Conservation (phyloP, 2,113 vertebrate genomes). For the Hippotragus niger region DNA sequence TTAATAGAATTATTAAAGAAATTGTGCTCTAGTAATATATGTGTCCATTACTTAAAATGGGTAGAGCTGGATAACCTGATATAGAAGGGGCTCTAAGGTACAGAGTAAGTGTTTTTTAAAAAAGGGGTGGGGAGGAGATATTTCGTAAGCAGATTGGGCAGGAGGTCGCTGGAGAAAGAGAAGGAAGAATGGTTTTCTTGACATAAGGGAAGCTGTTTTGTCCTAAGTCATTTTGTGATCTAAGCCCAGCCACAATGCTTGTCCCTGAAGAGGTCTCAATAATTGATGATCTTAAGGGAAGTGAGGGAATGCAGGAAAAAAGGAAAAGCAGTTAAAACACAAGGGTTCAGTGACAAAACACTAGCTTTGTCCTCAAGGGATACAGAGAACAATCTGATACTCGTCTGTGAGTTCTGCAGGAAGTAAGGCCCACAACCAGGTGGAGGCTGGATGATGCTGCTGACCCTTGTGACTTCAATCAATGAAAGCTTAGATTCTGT, state of each 20-base stretch:
- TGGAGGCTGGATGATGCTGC: not conserved
- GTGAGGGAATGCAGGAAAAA: not conserved
- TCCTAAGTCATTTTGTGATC: not conserved
- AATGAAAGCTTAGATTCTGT: not conserved
- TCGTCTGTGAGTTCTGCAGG: not conserved
- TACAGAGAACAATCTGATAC: not conserved
- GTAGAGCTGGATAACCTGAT: not conserved
- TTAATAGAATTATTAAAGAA: not conserved
- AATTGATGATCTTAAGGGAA: not conserved
- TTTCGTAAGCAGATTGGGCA: not conserved
- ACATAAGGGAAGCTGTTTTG: not conserved
- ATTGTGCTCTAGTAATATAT: not conserved
- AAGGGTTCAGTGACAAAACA: not conserved
- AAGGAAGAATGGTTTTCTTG: not conserved
- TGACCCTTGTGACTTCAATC: not conserved
- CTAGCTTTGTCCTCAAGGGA: not conserved
- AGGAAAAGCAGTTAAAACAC: not conserved
- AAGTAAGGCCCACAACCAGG: not conserved
- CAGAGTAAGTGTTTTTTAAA: not conserved
- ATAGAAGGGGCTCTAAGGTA: not conserved
- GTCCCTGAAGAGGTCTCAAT: not conserved
- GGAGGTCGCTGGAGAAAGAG: not conserved
- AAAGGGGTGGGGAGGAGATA: not conserved
- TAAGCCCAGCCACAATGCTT: not conserved
- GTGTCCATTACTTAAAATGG: not conserved